Conservation (phyloP, 2,797 vertebrate genomes). For the Phrynocephalus vlangalii region DNA sequence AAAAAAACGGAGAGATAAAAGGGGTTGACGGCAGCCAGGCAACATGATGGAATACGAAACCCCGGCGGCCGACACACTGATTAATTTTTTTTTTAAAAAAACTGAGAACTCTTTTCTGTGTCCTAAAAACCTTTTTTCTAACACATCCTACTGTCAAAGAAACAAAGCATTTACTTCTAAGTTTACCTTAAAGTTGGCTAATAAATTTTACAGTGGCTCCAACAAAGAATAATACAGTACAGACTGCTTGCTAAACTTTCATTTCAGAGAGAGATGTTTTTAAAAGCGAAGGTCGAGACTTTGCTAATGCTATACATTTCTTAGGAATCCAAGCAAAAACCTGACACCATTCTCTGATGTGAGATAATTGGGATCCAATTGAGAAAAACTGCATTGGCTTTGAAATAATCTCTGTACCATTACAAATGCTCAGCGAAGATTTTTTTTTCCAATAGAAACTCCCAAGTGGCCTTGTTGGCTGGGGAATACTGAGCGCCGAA, state of each 20-base stretch:
- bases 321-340: slow-evolving; percentile 39
- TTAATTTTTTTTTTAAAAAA: too few relatives aligned
- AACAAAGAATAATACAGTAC: background rate
- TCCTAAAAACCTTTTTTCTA: background rate
- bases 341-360: slow-evolving; percentile 14
- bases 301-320: background rate
- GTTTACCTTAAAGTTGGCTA: background rate
- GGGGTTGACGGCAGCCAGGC: too few relatives aligned
- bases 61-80: too few relatives aligned
- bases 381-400: slow-evolving; percentile 40
- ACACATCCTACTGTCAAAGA: background rate
- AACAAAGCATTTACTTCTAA: slow-evolving; percentile 10
- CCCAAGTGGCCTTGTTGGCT: too few relatives aligned
- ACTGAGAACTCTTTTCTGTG: background rate
- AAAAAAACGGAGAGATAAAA: too few relatives aligned
- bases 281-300: slow-evolving; percentile 15
- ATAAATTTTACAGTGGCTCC: background rate
- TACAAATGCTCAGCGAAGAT: too few relatives aligned
- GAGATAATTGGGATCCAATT: slow-evolving; percentile 40
- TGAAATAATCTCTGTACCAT: slow-evolving; percentile 51
- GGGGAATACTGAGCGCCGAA: too few relatives aligned
- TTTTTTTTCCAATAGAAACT: too few relatives aligned
- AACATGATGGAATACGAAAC: too few relatives aligned
- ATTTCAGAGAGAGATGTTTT: slow-evolving; percentile 16
- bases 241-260: background rate